Conservation (phyloP, 2,888 invertebrate genomes). For the Agonopterix alstromeriana region DNA sequence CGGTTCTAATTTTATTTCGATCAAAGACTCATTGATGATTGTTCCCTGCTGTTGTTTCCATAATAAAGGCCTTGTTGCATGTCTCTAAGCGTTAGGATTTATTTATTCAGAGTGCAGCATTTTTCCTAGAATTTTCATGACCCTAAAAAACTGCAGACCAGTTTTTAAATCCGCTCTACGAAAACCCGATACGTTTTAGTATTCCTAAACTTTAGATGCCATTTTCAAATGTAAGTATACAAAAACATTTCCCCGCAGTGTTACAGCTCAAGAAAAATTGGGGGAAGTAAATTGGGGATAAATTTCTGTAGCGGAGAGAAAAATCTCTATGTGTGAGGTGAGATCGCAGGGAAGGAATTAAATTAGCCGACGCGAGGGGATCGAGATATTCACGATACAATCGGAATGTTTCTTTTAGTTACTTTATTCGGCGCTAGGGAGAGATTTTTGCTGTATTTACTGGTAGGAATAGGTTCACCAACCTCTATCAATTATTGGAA, state of each 20-base stretch:
- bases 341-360: constrained; percentile 25
- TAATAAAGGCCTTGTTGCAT: too few relatives aligned
- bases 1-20: too few relatives aligned
- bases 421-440: constrained; percentile 9
- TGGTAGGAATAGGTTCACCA: too few relatives aligned
- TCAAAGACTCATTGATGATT: too few relatives aligned
- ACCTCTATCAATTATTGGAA: too few relatives aligned
- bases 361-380: constrained; percentile 23
- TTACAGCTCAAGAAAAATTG: constrained; percentile 12
- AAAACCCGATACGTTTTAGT: constrained; percentile 8
- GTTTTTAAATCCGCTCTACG: background rate
- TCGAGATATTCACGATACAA: constrained; percentile 18
- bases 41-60: too few relatives aligned
- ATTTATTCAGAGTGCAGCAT: too few relatives aligned
- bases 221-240: constrained; percentile 8
- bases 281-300: constrained; percentile 17
- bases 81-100: too few relatives aligned
- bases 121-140: too few relatives aligned
- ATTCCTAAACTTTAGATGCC: constrained; percentile 2
- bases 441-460: too few relatives aligned
- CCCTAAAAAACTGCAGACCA: too few relatives aligned
- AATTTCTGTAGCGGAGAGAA: constrained; percentile 15
- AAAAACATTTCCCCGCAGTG: constrained; percentile 12
- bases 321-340: constrained; percentile 22
- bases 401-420: constrained; percentile 32